phyloP scores from a whole-genome alignment of 2,888 invertebrate genomes.

The Oscheius sp. region DNA sequence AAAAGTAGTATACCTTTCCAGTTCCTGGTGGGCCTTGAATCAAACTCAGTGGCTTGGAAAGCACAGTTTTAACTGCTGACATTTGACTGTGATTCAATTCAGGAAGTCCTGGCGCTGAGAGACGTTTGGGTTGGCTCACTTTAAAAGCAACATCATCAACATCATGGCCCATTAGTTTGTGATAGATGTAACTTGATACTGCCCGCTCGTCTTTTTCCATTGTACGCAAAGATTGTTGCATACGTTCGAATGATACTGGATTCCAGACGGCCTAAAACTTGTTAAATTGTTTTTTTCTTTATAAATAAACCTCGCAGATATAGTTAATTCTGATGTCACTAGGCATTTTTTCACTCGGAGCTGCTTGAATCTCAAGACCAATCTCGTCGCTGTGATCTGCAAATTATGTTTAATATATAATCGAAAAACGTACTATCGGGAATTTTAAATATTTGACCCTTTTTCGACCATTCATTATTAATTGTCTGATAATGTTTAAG shows the following conservation, averaged over 20 bases:
- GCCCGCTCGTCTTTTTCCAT: constrained; percentile 96
- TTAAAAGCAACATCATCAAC: constrained; percentile 74
- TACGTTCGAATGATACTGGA: constrained; percentile 72
- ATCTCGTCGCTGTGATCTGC: constrained; percentile 94
- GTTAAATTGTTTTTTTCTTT: neutral
- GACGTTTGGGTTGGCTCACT: constrained; percentile 84
- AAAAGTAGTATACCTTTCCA: constrained; percentile 42
- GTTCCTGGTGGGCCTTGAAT: constrained; percentile 80
- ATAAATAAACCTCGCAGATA: constrained; percentile 82
- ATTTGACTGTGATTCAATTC: constrained; percentile 97
- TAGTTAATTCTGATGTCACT: constrained; percentile 93
- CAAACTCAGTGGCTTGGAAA: constrained; percentile 91
- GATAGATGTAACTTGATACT: constrained; percentile 96
- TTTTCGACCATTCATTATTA: constrained; percentile 83
- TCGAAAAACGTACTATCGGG: constrained; percentile 73
- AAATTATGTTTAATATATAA: neutral
- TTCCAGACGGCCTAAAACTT: constrained; percentile 62
- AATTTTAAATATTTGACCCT: constrained; percentile 90
- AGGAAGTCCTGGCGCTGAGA: constrained; percentile 89
- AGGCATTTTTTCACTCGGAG: constrained; percentile 83
- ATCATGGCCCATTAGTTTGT: constrained; percentile 84
- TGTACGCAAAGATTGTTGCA: constrained; percentile 91
- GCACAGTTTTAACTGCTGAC: constrained; percentile 95
- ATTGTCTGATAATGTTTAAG: constrained; percentile 77
- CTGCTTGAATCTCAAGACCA: constrained; percentile 91